These are phyloP conservation scores for Penaeus vannamei DNA, from an alignment of 1,140 invertebrate genomes.

Conservation along the genomic window DNA sequence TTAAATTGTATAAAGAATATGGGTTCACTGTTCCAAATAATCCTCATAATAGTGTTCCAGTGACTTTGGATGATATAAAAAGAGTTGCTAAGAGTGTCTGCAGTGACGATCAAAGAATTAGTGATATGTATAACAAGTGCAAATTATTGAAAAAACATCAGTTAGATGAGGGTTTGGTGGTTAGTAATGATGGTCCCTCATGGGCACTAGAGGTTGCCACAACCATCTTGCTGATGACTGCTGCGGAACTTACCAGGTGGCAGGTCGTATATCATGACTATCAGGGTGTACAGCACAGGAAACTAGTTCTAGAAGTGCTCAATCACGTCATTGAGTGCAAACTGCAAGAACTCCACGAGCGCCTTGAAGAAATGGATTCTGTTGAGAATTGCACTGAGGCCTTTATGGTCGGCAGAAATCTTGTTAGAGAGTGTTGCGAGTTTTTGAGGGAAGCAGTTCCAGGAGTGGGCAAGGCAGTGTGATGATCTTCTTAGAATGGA, in stretches of 20 bases:
- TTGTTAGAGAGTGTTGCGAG: conserved; percentile 36
- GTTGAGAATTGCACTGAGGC: neutral
- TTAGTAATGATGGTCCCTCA: conserved; percentile 59
- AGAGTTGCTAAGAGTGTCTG: neutral
- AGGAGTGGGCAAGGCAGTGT: no score
- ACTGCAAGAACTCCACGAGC: neutral
- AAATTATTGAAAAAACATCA: conserved; percentile 22
- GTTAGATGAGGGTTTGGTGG: conserved; percentile 43
- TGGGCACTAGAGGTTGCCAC: conserved; percentile 56
- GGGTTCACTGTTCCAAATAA: conserved; percentile 81
- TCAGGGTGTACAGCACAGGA: neutral
- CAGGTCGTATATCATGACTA: conserved; percentile 47
- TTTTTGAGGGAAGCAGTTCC: neutral
- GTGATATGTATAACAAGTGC: conserved; percentile 1
- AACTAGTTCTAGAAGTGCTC: conserved; percentile 11
- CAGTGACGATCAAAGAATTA: neutral
- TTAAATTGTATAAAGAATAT: conserved; percentile 81
- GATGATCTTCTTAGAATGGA: no score
- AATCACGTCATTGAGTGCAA: conserved; percentile 2
- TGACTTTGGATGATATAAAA: conserved; percentile 71
- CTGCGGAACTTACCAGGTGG: conserved; percentile 44
- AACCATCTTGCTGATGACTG: conserved; percentile 55
- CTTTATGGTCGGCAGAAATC: conserved; percentile 31
- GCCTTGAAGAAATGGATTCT: conserved; percentile 20
- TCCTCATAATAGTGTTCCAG: conserved; percentile 76